Percentiles rank a stretch among this genome's conserved stretches.
Evolutionary conservation across 2,888 invertebrate genomes (phyloP).

Genomic region (Phengaris alcon): DNA sequence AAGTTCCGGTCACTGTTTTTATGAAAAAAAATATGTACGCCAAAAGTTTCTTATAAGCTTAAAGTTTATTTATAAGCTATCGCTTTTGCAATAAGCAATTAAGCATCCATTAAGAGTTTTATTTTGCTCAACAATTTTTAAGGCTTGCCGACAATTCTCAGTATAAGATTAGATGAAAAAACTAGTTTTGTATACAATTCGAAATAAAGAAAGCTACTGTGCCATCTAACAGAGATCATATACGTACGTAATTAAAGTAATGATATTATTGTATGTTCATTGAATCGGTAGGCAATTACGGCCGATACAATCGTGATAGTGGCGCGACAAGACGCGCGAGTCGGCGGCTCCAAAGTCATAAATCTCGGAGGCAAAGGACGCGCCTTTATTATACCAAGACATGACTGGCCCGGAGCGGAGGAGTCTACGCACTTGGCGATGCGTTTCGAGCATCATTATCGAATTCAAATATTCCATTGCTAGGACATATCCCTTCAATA

Average conservation of each 20-base stretch:
- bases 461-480: background rate
- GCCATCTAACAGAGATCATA: background rate
- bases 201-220: background rate
- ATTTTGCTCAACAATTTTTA: too few relatives aligned
- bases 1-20: background rate
- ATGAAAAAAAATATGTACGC: too few relatives aligned
- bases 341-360: conserved; percentile 61
- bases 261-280: conserved; percentile 42
- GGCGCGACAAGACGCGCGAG: conserved; percentile 67
- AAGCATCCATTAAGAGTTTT: background rate
- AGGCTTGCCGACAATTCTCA: too few relatives aligned
- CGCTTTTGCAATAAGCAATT: too few relatives aligned
- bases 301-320: conserved; percentile 57
- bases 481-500: too few relatives aligned
- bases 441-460: background rate
- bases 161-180: background rate
- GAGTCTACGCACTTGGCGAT: background rate
- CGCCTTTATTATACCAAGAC: conserved; percentile 75
- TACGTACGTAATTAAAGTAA: conserved; percentile 1
- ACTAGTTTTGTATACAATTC: background rate
- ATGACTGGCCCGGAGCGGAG: conserved; percentile 73
- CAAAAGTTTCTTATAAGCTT: too few relatives aligned
- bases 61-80: too few relatives aligned
- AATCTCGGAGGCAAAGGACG: conserved; percentile 68
- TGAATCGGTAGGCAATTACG: conserved; percentile 55